phyloP scores from a whole-genome alignment of 2,888 invertebrate species.

The Dynastes hyllus region DNA sequence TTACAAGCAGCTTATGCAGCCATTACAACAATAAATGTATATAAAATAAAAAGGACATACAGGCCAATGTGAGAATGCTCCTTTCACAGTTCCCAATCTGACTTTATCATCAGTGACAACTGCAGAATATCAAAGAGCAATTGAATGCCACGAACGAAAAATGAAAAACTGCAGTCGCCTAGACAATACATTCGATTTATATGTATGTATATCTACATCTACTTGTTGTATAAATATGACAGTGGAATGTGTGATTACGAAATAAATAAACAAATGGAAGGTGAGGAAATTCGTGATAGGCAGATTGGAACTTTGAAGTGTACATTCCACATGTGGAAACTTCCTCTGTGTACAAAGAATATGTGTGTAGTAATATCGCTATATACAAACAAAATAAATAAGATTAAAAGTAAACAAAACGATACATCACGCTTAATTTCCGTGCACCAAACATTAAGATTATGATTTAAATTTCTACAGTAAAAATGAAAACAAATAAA shows the following conservation, averaged over 20 bases:
- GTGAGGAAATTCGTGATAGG: conserved; percentile 65
- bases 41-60: conserved; percentile 63
- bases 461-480: conserved; percentile 50
- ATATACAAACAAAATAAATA: conserved; percentile 55
- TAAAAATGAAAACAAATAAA: conserved; percentile 27
- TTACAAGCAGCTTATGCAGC: conserved; percentile 70
- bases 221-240: conserved; percentile 50
- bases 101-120: conserved; percentile 67
- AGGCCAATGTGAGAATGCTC: conserved; percentile 80
- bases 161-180: conserved; percentile 54
- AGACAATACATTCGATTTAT: conserved; percentile 39
- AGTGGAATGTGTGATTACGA: conserved; percentile 65
- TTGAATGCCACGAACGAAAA: conserved; percentile 33
- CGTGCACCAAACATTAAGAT: conserved; percentile 51
- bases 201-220: conserved; percentile 54
- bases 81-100: conserved; percentile 87
- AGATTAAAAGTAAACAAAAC: conserved; percentile 55
- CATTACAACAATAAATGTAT: conserved; percentile 61
- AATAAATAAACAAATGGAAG: conserved; percentile 49
- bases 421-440: conserved; percentile 51
- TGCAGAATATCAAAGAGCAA: conserved; percentile 45
- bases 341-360: conserved; percentile 52
- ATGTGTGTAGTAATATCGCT: conserved; percentile 52
- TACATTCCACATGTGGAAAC: conserved; percentile 75
- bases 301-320: conserved; percentile 79